Percentiles rank a stretch among this genome's conserved stretches.
phyloP scores from a whole-genome alignment of 2,113 vertebrate species.

The Pimephales promelas region DNA sequence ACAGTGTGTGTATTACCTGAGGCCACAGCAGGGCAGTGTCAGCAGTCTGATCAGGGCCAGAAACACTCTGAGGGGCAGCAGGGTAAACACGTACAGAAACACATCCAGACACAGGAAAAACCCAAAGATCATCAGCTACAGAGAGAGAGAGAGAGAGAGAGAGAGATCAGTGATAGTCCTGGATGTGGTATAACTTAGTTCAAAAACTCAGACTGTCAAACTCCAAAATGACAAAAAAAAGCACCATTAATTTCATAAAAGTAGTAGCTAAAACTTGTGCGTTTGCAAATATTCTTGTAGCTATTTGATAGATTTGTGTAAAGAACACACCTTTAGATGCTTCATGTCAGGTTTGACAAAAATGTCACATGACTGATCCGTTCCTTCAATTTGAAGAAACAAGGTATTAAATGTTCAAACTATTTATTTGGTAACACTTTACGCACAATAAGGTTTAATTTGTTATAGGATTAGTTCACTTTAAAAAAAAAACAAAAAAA shows the following conservation, averaged over 20 bases:
- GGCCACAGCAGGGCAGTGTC: slow-evolving; percentile 92
- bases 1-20: slow-evolving; percentile 79
- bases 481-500: too few species aligned
- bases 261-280: neutral
- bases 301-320: too few species aligned
- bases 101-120: slow-evolving; percentile 98
- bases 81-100: slow-evolving; percentile 95
- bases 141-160: slow-evolving; percentile 47
- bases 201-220: neutral
- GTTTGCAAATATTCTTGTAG: too few species aligned
- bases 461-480: too few species aligned
- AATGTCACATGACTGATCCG: too few species aligned
- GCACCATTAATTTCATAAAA: neutral
- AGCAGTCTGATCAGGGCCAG: slow-evolving; percentile 89
- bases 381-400: too few species aligned
- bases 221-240: neutral
- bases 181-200: neutral
- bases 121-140: slow-evolving; percentile 94
- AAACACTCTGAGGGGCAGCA: slow-evolving; percentile 91
- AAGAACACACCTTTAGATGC: too few species aligned
- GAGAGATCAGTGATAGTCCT: slow-evolving; percentile 15
- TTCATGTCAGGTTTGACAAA: too few species aligned
- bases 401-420: too few species aligned
- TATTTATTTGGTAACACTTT: too few species aligned
- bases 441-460: too few species aligned